Evolutionary conservation across 2,113 vertebrate species (phyloP), one percentile per base, ranked within the genome.

Genomic region (Marmota monax): DNA sequence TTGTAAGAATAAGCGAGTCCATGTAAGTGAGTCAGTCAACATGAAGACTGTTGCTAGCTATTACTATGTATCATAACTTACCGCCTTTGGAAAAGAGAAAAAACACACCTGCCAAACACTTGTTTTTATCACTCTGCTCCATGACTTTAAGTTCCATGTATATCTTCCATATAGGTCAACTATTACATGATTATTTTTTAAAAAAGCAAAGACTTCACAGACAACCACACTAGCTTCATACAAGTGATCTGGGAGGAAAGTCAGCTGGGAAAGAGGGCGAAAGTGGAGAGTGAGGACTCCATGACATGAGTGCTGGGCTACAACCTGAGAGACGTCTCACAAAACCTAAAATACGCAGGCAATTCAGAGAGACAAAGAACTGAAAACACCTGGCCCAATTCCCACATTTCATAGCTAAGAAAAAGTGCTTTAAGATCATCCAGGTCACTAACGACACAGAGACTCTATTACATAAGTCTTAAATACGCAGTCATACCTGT

Each of bases 351-450:
- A 86, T 65, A 84, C 51, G 92, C 2, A n/a, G 25, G 65, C 83
- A 96, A 87, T 27, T 17, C 65, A 20, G 56, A 61, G 72, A 65
- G 34, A 61, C n/a, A 69, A 94, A 73, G 45, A 93, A 82, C 34
- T 69, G 39, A 97, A 83, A 82, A 45, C 53, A 79, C 37, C 73
- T 78, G 27, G 23, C 42, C 63, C 25, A 88, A 84, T 56, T 48
- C 37, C 22, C 34, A 67, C 39, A 74, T 90, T 78, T 83, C 70
- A 53, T 13, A 96, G 58, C 58, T 51, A 25, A 88, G 13, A 34
- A 95, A 87, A 83, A 84, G 48, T 67, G 23, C 56, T 94, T 82
- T 53, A 76, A 76, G 67, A 89, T 45, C 56, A 94, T 91, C 39
- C 5, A 58, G 48, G 34, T 96, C 51, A 83, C 45, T 51, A 37